These are phyloP conservation scores for Paedocypris sp. DNA, from an alignment of 2,113 vertebrate genomes.

Conservation along the genomic window DNA sequence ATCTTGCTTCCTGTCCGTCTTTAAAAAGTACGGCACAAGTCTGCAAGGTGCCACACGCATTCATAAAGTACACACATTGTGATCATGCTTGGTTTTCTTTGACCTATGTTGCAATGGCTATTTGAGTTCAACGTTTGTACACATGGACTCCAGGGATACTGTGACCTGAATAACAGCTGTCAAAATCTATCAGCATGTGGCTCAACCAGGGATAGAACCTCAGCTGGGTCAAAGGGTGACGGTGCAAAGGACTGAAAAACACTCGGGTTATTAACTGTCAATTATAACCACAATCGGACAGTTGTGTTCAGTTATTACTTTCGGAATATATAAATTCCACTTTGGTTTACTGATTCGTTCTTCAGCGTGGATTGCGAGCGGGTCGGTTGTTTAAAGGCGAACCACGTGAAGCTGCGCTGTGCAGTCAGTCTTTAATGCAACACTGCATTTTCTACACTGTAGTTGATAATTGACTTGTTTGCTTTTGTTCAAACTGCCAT, in stretches of 20 bases:
- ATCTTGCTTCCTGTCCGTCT: conserved; percentile 1
- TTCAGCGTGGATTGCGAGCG: too few species aligned
- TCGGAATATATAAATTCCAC: too few species aligned
- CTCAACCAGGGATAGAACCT: conserved; percentile 1
- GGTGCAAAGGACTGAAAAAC: not conserved
- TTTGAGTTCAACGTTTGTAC: conserved; percentile 21
- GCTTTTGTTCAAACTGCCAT: conserved; percentile 7
- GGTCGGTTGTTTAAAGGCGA: too few species aligned
- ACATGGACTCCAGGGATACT: conserved; percentile 21
- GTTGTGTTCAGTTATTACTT: too few species aligned
- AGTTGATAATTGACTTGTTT: conserved; percentile 20
- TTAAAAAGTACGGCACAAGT: conserved; percentile 2
- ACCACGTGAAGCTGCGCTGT: too few species aligned
- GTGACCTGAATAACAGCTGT: conserved; percentile 25
- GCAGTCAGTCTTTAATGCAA: not conserved
- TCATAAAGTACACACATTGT: too few species aligned
- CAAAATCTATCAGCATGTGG: conserved; percentile 15
- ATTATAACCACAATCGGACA: too few species aligned
- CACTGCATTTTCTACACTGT: not conserved
- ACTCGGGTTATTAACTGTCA: too few species aligned
- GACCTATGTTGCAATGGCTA: conserved; percentile 18
- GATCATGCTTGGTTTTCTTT: not conserved
- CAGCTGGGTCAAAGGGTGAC: conserved; percentile 1
- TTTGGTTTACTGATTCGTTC: too few species aligned
- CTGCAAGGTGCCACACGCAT: too few species aligned